Evolutionary conservation across 2,888 invertebrate genomes (phyloP).

Genomic region (Pseudococcus longispinus): DNA sequence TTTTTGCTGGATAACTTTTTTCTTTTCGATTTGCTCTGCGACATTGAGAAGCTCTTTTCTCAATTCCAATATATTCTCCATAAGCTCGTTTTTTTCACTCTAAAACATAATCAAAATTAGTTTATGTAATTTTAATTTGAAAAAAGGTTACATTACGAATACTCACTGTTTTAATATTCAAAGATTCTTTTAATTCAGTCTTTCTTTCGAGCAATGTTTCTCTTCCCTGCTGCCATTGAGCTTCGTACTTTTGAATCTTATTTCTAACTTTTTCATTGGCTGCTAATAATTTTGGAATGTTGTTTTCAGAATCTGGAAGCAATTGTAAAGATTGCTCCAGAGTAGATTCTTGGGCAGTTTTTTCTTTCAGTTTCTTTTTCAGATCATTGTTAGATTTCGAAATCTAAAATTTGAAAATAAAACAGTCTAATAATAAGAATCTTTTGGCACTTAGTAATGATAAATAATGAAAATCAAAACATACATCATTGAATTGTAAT

Average conservation of each 20-base stretch:
- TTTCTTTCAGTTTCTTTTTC: conserved; percentile 51
- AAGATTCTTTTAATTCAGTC: conserved; percentile 41
- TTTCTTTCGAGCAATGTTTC: conserved; percentile 51
- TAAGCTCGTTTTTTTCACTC: conserved; percentile 13
- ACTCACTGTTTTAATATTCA: conserved; percentile 53
- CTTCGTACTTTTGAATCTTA: conserved; percentile 54
- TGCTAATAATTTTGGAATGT: conserved; percentile 32
- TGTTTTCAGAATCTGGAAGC: conserved; percentile 47
- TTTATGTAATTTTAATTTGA: background rate
- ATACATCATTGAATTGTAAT: background rate
- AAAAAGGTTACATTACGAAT: background rate
- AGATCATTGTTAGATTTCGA: conserved; percentile 30
- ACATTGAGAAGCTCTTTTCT: conserved; percentile 20
- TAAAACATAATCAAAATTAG: background rate
- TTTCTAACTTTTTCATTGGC: conserved; percentile 46
- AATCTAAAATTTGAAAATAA: conserved; percentile 7
- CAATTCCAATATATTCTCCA: conserved; percentile 17
- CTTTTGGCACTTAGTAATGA: background rate
- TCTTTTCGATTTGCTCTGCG: conserved; percentile 27
- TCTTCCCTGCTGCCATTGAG: conserved; percentile 53
- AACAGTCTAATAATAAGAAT: background rate
- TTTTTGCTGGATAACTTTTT: background rate
- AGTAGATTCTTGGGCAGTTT: background rate
- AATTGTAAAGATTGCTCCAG: conserved; percentile 25
- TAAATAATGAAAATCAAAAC: background rate